Base-by-base conservation (phyloP, 1,140 invertebrate genomes). In the Danaus melanippus region DNA sequence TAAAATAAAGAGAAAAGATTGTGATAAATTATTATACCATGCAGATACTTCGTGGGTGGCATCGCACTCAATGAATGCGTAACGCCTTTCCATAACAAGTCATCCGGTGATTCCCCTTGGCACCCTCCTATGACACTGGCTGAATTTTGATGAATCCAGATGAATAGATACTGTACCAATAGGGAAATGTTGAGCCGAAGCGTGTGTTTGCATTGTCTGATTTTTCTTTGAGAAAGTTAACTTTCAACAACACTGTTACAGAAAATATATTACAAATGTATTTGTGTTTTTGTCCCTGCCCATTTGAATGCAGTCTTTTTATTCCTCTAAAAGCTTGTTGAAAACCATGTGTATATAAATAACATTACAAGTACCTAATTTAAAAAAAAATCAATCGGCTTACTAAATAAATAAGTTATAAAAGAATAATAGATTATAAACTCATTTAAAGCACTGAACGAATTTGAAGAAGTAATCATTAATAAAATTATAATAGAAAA, bases 81-180 rank as follows among this genome's bases (percentile, higher is more conserved):
- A 67, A 57, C 60, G 60, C 59, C 58, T 68, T 66, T 65, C 71
- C 69, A 71, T 71, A 71, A 60, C 60, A 64, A 69, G 71, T 59
- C 66, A 66, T 71, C 70, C 66, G 64, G 60, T 53, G 61, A 44
- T 58, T 62, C 67, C 65, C 59, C 50, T 46, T 50, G 45, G 61
- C 47, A 61, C 69, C 62, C 64, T 57, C 51, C 43, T 15, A 55
- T 62, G 66, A 69, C 65, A 64, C 56, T 46, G 51, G 55, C 63
- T 43, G 71, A 74, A 71, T 74, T 71, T 74, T 71, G 69, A 74
- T 74, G 46, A 66, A 57, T 51, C 46, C 43, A 10, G 52, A 58
- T 42, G 53, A 58, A 60, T 53, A 54, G 46, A 64, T 50, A 32
- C 50, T 58, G 42, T 52, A 11, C 21, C 50, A 52, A 52, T 45